Evolutionary conservation across 1,140 invertebrate species (phyloP), one percentile per base, ranked within the genome.

Genomic region (Heliconius melpomene): DNA sequence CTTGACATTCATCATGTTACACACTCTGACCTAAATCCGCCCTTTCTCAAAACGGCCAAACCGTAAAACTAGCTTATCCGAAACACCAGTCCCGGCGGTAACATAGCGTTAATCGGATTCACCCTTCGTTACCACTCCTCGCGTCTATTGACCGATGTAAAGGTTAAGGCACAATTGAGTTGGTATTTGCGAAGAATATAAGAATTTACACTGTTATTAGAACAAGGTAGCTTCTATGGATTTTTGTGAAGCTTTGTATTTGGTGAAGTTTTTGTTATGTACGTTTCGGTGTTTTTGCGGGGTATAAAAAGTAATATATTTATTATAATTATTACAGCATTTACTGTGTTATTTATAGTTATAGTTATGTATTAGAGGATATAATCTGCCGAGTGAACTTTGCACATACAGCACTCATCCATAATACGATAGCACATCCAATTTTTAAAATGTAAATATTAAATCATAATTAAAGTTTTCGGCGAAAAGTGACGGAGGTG

Each of bases 21-120:
- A 57, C 18, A 52, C 32, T 36, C 74, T 80, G 79, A 80, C 79
- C 79, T 70, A 74, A 80, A 76, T 72, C 70, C 79, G 79, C 23
- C 74, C 66, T 80, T 74, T 77, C 75, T 72, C n/a, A 50, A 29
- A 78, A 78, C 46, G 50, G 18, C 77, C 36, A 73, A 54, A 70
- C 77, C 77, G 66, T 73, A 54, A 73, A 73, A 54, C 79, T 73
- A 46, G 52, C 71, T 72, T 73, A 57, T 32, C 50, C 78, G 54
- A 72, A 54, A 77, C 75, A 80, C 29, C 29, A 26, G 79, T 81
- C 75, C 77, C 80, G 71, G 23, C 36, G 80, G 76, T 40, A 78
- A 75, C 76, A 75, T 81, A 75, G 40, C 78, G 72, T 76, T 82
- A 82, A 82, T 82, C 81, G 74, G 77, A 77, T 79, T 75, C 80